Evolutionary conservation across 2,888 invertebrate species (phyloP).

Genomic region (Adelognathus sp.): DNA sequence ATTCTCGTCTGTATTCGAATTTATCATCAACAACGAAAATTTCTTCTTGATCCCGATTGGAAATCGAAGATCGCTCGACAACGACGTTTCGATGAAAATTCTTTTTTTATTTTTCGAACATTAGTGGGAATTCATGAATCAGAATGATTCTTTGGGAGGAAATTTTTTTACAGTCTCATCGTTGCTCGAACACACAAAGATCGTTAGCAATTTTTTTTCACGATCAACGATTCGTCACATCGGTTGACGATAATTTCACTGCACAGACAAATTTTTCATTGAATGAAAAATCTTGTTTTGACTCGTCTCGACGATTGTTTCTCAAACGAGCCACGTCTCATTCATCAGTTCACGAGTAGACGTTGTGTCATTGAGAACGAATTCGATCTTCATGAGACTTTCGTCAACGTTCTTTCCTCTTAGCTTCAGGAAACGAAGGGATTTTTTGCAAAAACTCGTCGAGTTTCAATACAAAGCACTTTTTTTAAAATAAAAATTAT

Average conservation of each 20-base stretch:
- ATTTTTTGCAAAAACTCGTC: no score
- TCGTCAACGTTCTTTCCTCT: not conserved
- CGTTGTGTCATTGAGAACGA: not conserved
- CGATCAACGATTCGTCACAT: not conserved
- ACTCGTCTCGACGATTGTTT: constrained; percentile 22
- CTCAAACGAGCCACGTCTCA: constrained; percentile 36
- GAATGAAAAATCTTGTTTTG: not conserved
- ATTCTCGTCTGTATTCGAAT: constrained; percentile 61
- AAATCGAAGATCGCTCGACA: no score
- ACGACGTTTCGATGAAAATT: no score
- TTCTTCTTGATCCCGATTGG: no score
- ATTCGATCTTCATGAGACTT: not conserved
- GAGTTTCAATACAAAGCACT: no score
- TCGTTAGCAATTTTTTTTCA: not conserved
- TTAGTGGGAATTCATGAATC: no score
- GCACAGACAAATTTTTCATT: not conserved
- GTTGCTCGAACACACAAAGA: no score
- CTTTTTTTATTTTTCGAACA: no score
- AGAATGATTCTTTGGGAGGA: no score
- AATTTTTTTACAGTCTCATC: no score
- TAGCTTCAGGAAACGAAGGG: not conserved
- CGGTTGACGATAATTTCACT: not conserved
- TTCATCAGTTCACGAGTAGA: constrained; percentile 20
- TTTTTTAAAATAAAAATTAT: no score
- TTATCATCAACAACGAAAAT: not conserved